These are phyloP conservation scores for Phengaris alcon DNA, from an alignment of 2,888 invertebrate genomes.

Conservation along the genomic window DNA sequence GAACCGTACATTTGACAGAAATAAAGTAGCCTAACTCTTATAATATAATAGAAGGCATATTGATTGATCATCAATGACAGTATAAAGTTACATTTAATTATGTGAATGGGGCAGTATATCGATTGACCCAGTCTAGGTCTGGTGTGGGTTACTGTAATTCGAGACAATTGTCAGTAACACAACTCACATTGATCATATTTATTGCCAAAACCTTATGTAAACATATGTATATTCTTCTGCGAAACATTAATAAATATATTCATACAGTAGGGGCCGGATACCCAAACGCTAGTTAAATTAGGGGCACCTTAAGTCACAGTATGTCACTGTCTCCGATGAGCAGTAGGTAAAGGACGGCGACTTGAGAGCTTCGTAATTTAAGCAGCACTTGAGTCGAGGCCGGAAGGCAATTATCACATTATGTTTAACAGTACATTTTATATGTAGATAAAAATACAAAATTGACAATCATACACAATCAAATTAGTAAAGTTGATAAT, in stretches of 20 bases:
- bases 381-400: not conserved
- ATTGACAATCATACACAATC: slow-evolving; percentile 8
- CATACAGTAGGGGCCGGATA: not conserved
- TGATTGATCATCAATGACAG: not conserved
- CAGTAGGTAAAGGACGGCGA: not conserved
- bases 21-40: too few relatives aligned
- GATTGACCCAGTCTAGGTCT: slow-evolving; percentile 1
- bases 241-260: slow-evolving; percentile 32
- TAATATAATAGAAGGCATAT: not conserved
- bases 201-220: slow-evolving; percentile 47
- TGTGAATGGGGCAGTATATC: slow-evolving; percentile 1
- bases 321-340: too few relatives aligned
- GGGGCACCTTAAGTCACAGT: not conserved
- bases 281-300: not conserved
- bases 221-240: slow-evolving; percentile 54
- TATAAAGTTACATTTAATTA: not conserved
- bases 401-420: slow-evolving; percentile 8
- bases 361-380: not conserved
- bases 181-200: slow-evolving; percentile 46
- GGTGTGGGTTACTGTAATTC: not conserved
- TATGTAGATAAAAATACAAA: not conserved
- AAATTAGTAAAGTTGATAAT: not conserved
- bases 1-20: too few relatives aligned
- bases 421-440: not conserved
- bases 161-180: slow-evolving; percentile 6